Evolutionary conservation across 1,140 invertebrate genomes (phyloP).

Genomic region (Drosophila novamexicana): DNA sequence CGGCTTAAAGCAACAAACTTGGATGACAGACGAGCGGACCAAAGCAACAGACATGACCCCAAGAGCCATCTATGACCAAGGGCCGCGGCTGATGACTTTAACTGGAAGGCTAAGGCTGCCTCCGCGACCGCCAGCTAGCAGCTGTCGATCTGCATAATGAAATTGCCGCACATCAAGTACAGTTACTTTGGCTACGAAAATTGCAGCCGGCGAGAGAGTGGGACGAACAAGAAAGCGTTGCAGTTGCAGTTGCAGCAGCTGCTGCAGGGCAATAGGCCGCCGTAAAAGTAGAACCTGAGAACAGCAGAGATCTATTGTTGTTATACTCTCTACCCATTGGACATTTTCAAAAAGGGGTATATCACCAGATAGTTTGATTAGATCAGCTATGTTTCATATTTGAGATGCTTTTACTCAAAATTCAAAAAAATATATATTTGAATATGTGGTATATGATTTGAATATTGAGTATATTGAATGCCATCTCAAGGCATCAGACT

Average conservation of each 20-base stretch:
- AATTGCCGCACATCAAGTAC: slow-evolving; percentile 64
- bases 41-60: slow-evolving; percentile 2
- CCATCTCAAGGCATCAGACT: no score
- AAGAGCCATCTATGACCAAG: slow-evolving; percentile 4
- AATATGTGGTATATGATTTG: no score
- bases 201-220: slow-evolving; percentile 30
- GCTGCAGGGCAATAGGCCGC: slow-evolving; percentile 54
- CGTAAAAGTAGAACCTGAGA: slow-evolving; percentile 70
- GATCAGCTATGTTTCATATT: no score
- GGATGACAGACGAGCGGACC: slow-evolving; percentile 3
- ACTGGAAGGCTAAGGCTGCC: slow-evolving; percentile 19
- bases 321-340: not conserved
- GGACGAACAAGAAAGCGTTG: slow-evolving; percentile 40
- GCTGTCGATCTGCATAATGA: slow-evolving; percentile 75
- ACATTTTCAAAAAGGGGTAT: not conserved
- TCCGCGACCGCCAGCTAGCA: slow-evolving; percentile 6
- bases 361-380: not conserved
- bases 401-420: no score
- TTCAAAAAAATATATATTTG: no score
- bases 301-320: slow-evolving; percentile 18
- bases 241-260: slow-evolving; percentile 3
- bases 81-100: not conserved
- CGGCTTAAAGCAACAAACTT: slow-evolving; percentile 11
- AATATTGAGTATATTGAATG: no score
- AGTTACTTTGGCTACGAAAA: slow-evolving; percentile 57